Evolutionary conservation across 2,113 vertebrate species (phyloP).

Genomic region (Caretta caretta): DNA sequence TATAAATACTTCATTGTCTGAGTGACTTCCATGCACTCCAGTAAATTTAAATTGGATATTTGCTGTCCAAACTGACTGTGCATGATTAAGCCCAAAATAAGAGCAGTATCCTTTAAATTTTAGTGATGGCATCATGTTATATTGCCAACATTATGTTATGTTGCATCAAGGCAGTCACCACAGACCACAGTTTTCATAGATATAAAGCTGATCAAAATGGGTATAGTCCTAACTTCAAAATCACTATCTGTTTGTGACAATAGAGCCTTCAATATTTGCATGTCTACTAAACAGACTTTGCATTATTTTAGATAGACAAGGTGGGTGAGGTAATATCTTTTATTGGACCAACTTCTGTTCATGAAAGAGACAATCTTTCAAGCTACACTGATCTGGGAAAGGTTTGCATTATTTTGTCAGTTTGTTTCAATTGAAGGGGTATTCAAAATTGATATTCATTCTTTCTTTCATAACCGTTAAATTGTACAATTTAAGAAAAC

Average conservation of each 20-base stretch:
- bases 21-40: slow-evolving; percentile 72
- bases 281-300: slow-evolving; percentile 74
- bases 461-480: slow-evolving; percentile 78
- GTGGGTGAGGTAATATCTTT: neutral
- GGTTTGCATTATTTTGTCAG: slow-evolving; percentile 80
- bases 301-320: slow-evolving; percentile 73
- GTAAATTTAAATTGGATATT: slow-evolving; percentile 80
- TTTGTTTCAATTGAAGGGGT: slow-evolving; percentile 78
- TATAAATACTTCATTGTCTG: slow-evolving; percentile 74
- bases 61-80: slow-evolving; percentile 77
- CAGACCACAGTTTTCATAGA: slow-evolving; percentile 80
- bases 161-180: slow-evolving; percentile 70
- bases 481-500: slow-evolving; percentile 84
- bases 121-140: slow-evolving; percentile 62
- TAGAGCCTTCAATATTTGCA: slow-evolving; percentile 78
- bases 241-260: slow-evolving; percentile 59
- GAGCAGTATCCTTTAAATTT: slow-evolving; percentile 80
- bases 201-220: slow-evolving; percentile 79
- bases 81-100: slow-evolving; percentile 76
- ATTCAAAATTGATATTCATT: slow-evolving; percentile 76
- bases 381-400: neutral
- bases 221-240: neutral
- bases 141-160: slow-evolving; percentile 64
- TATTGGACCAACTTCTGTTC: neutral
- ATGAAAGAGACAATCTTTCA: neutral